phyloP scores from a whole-genome alignment of 2,797 vertebrate genomes.

The Kryptopterus vitreolus region DNA sequence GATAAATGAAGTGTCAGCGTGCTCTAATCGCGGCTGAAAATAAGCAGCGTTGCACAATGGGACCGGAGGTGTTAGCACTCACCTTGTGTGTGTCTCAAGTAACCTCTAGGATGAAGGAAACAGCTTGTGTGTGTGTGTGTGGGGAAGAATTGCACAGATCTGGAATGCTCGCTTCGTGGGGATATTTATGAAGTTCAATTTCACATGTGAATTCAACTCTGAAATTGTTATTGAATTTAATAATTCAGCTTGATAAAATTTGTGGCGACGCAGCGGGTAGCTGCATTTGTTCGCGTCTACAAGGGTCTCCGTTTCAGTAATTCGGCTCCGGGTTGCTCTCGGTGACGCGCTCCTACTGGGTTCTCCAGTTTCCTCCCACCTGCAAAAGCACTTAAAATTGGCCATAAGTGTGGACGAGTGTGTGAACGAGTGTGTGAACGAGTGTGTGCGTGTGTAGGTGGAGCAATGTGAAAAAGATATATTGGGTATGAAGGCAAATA shows the following conservation, averaged over 20 bases:
- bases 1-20: conserved; percentile 25
- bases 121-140: conserved; percentile 44
- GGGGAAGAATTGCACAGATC: neutral
- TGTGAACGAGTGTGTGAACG: neutral
- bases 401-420: neutral
- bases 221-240: neutral
- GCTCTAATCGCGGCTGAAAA: conserved; percentile 52
- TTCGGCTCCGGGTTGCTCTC: neutral
- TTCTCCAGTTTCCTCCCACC: conserved; percentile 6
- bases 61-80: conserved; percentile 64
- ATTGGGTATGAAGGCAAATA: too few species aligned
- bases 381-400: neutral
- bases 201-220: neutral
- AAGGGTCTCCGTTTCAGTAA: neutral
- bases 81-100: conserved; percentile 60
- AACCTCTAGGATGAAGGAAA: conserved; percentile 54
- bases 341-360: neutral
- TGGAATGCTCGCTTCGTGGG: neutral
- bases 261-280: neutral
- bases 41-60: conserved; percentile 59
- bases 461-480: neutral
- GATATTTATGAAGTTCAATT: neutral
- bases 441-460: neutral
- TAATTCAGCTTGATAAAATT: neutral
- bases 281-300: neutral